Percentiles rank a stretch among this genome's conserved stretches.
Conservation (phyloP, 2,113 vertebrate genomes). For the Percina caprodes region DNA sequence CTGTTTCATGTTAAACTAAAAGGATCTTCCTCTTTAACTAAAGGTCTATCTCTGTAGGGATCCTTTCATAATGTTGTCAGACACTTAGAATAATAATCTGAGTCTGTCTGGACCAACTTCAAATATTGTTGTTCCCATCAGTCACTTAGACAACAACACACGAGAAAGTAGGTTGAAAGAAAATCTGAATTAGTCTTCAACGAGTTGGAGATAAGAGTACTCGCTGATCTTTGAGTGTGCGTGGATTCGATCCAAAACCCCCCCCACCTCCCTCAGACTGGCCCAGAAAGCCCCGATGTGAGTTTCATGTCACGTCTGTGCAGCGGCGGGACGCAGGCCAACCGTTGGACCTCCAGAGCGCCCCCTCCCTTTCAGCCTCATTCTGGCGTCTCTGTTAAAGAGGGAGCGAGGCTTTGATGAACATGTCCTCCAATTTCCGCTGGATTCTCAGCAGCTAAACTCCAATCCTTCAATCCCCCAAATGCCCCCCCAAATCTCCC, state of each 20-base stretch:
- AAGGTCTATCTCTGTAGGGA: no score
- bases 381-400: constrained; percentile 48
- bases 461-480: constrained; percentile 47
- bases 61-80: no score
- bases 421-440: constrained; percentile 75
- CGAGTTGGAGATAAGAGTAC: not conserved
- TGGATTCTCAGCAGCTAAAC: constrained; percentile 47
- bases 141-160: no score
- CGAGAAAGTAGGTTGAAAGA: no score
- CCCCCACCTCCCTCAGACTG: not conserved
- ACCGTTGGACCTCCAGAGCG: constrained; percentile 55
- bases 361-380: constrained; percentile 64
- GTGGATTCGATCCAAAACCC: not conserved
- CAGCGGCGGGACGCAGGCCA: constrained; percentile 10
- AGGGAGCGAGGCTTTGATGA: constrained; percentile 65
- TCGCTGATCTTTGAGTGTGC: not conserved
- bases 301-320: constrained; percentile 62
- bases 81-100: no score
- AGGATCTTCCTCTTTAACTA: no score
- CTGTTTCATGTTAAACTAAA: no score
- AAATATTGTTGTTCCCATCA: no score
- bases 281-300: constrained; percentile 37
- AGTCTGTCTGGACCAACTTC: no score
- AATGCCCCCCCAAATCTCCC: no score
- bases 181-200: no score